A percentile compares a stretch with the other conserved stretches of the same genome.
These are phyloP conservation scores for Melanaphis sacchari DNA, from an alignment of 1,140 invertebrate genomes.

Conservation along the genomic window DNA sequence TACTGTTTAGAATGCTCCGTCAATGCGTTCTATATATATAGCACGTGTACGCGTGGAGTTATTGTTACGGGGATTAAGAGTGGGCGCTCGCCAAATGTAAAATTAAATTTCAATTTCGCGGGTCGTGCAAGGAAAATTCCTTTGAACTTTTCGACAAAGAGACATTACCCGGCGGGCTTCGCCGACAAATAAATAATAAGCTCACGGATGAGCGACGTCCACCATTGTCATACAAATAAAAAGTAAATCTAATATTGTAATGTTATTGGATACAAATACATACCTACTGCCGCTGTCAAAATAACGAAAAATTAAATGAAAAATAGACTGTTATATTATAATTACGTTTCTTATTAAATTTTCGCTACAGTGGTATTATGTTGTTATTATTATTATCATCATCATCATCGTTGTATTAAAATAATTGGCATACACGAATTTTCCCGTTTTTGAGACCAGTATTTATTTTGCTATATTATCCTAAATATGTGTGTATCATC, in stretches of 20 bases:
- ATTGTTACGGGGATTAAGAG: neutral
- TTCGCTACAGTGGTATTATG: neutral
- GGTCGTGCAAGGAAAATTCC: neutral
- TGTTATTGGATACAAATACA: neutral
- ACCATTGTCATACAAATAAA: neutral
- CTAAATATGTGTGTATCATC: neutral
- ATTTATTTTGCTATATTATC: neutral
- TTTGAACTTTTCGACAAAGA: slow-evolving; percentile 43
- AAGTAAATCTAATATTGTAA: slow-evolving; percentile 16
- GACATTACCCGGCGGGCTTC: neutral
- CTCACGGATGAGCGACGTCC: neutral
- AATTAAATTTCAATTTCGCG: slow-evolving; percentile 38
- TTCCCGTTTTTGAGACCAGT: neutral
- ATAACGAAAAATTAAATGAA: slow-evolving; percentile 27
- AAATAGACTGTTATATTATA: neutral
- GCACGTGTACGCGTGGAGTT: neutral
- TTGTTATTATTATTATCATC: neutral
- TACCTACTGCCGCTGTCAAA: neutral
- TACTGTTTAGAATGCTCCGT: neutral
- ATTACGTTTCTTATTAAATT: slow-evolving; percentile 3
- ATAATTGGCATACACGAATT: slow-evolving; percentile 5
- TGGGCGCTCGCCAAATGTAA: neutral
- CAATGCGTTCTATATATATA: neutral
- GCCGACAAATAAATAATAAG: slow-evolving; percentile 45
- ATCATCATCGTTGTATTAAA: neutral